Percentiles rank a stretch among this genome's conserved stretches.
Conservation (phyloP, 2,888 invertebrate genomes). For the Pammene aurita region DNA sequence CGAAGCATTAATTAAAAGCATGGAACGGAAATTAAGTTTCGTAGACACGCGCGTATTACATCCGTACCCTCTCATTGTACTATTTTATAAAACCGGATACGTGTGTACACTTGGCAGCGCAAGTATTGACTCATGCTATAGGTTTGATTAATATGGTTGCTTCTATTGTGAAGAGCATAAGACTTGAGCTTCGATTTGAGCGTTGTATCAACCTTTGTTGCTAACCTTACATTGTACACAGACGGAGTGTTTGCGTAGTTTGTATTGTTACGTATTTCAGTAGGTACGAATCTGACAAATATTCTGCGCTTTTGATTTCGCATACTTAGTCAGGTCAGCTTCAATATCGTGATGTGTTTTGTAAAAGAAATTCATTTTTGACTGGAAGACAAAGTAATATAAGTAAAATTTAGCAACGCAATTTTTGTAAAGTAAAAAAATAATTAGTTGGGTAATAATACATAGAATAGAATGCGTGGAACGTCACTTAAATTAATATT, state of each 20-base stretch:
- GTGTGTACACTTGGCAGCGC: not conserved
- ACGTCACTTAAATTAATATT: too few species aligned
- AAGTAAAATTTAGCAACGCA: too few species aligned
- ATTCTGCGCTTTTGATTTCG: not conserved
- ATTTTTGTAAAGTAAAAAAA: too few species aligned
- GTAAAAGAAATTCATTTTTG: not conserved
- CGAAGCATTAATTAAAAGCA: slow-evolving; percentile 30
- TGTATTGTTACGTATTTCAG: not conserved
- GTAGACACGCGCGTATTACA: slow-evolving; percentile 13
- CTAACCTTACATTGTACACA: not conserved
- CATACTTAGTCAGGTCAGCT: too few species aligned
- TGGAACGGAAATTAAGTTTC: slow-evolving; percentile 32
- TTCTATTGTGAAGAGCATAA: slow-evolving; percentile 2
- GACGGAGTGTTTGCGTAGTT: slow-evolving; percentile 5
- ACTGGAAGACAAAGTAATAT: not conserved
- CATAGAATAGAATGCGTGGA: too few species aligned
- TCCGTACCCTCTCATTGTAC: slow-evolving; percentile 28
- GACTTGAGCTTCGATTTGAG: not conserved
- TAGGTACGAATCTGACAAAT: not conserved
- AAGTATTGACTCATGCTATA: not conserved
- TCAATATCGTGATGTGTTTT: too few species aligned
- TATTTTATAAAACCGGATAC: slow-evolving; percentile 4
- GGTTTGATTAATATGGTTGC: not conserved
- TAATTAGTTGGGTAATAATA: too few species aligned
- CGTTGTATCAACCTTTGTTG: not conserved